Base-by-base conservation (phyloP, 1,140 invertebrate genomes). In the Tigriopus japonicus region DNA sequence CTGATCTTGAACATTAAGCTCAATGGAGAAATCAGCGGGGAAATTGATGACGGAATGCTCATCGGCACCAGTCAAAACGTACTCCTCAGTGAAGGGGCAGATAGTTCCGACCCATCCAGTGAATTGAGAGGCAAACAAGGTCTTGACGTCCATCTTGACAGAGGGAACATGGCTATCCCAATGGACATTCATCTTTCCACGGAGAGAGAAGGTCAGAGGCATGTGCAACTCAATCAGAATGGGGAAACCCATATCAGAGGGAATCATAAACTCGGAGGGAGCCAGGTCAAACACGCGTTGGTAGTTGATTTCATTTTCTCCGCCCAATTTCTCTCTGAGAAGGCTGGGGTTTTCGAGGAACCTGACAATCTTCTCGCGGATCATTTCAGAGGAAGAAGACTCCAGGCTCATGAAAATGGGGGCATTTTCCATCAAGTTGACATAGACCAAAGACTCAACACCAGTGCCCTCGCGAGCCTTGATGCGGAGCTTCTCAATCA, bases 231-330 rank as follows among this genome's bases (percentile, higher is more conserved):
- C 59, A 42, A 61, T 61, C 15, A 61, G 13, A 40, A 61, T 52
- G 21, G 59, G 59, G 49, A 61, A 53, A 41, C 59, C 59, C 59
- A 61, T 61, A 42, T 61, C 59, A 19, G 59, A 55, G 19, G 59
- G 59, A 53, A 61, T 52, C 14, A 61, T 13, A 21, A 53, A n/a
- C 40, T 61, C 59, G 24, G 45, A 15, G 15, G 45, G 21, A 40
- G 42, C 59, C 49, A 23, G 41, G 49, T 61, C 24, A 6, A 56
- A 15, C 13, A 53, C 43, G 10, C 51, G 52, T 17, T 23, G 14
- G 23, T 21, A 54, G 23, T 52, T 53, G 51, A 61, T 9, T 6
- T 15, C n/a, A 15, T 49, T 49, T 10, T 49, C 45, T 21, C 21
- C 45, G 12, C 12, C 10, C 3, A 49, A 49, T 6, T 17, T 49